Evolutionary conservation across 2,113 vertebrate genomes (phyloP).

Genomic region (Nymphicus hollandicus): DNA sequence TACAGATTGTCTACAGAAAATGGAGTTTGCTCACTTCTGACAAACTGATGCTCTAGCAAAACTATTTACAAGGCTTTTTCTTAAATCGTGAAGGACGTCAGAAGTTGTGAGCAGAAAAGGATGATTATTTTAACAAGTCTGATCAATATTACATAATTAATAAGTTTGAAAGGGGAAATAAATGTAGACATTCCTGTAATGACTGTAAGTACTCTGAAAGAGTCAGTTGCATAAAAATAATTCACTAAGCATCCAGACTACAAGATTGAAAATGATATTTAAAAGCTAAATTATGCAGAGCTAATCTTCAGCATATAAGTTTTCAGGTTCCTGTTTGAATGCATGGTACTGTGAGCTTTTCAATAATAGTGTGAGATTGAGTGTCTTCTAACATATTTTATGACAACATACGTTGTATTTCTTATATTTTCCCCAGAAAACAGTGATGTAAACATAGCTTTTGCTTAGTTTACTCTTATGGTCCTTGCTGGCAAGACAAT

Average conservation of each 20-base stretch:
- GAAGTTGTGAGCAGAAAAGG: neutral
- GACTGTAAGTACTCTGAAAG: constrained; percentile 57
- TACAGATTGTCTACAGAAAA: neutral
- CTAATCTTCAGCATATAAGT: neutral
- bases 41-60: neutral
- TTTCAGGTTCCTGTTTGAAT: constrained; percentile 30
- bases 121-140: neutral
- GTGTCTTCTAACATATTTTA: neutral
- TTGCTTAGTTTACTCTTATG: neutral
- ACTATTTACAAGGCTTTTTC: neutral
- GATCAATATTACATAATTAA: constrained; percentile 46
- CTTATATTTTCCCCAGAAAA: neutral
- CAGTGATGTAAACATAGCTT: neutral
- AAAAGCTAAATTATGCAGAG: neutral
- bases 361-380: neutral
- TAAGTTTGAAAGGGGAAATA: constrained; percentile 65
- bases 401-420: neutral
- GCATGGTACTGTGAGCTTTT: neutral
- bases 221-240: constrained; percentile 42
- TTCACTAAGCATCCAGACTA: neutral
- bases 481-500: neutral
- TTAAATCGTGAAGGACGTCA: neutral
- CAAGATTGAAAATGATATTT: constrained; percentile 13
- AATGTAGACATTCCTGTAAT: constrained; percentile 52
- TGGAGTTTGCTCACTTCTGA: neutral